Percentiles rank a stretch among this genome's conserved stretches.
phyloP scores from a whole-genome alignment of 2,888 invertebrate species.

The Zaprionus lineosus region DNA sequence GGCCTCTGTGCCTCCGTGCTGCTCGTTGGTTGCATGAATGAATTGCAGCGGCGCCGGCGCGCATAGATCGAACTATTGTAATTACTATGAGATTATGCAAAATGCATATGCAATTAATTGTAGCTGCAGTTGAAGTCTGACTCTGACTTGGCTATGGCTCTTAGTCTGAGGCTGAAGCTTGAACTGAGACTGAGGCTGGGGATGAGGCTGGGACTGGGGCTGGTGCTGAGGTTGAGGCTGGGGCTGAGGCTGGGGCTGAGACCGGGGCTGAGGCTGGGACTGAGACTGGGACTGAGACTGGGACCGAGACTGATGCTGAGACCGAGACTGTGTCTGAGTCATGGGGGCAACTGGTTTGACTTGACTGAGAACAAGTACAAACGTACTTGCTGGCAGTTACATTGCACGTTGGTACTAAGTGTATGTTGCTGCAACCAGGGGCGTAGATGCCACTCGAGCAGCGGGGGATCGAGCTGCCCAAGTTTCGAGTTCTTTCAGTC shows the following conservation, averaged over 20 bases:
- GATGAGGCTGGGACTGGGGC: not conserved
- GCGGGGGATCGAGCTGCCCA: too few species aligned
- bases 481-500: too few species aligned
- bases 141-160: not conserved
- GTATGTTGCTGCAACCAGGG: conserved; percentile 29
- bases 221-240: not conserved
- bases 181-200: conserved; percentile 5
- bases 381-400: conserved; percentile 42
- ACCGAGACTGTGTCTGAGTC: conserved; percentile 44
- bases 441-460: too few species aligned
- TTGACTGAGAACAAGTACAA: conserved; percentile 62
- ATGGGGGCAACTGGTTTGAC: conserved; percentile 71
- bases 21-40: conserved; percentile 54
- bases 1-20: not conserved
- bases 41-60: conserved; percentile 49
- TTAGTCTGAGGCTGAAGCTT: not conserved
- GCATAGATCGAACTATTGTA: conserved; percentile 69
- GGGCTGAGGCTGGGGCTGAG: conserved; percentile 1
- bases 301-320: conserved; percentile 5
- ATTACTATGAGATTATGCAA: conserved; percentile 74
- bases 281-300: not conserved
- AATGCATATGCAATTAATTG: conserved; percentile 51
- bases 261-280: not conserved
- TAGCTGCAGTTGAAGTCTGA: conserved; percentile 11
- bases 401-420: conserved; percentile 31